These are phyloP conservation scores for Cladopsammia gracilis DNA, from an alignment of 64 coral and sea anemone genomes.

Conservation along the genomic window DNA sequence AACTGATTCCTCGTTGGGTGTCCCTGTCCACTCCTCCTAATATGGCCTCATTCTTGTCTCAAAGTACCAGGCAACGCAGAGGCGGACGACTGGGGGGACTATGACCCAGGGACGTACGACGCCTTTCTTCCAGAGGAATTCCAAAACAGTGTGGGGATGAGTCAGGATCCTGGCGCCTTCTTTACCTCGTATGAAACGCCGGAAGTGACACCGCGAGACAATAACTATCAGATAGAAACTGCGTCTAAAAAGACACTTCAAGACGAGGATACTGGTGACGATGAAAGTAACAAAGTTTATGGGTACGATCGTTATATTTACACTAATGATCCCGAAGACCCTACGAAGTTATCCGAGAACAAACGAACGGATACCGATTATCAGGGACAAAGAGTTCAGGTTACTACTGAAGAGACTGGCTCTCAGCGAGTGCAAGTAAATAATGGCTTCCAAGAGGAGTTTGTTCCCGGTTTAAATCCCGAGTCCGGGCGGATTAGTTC, in stretches of 20 bases:
- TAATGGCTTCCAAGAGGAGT: slow-evolving; percentile 97
- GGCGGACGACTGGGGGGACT: slow-evolving; percentile 5
- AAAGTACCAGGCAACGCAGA: slow-evolving; percentile 23
- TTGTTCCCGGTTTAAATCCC: slow-evolving; percentile 95
- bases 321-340: slow-evolving; percentile 32
- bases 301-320: slow-evolving; percentile 86
- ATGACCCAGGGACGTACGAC: slow-evolving; percentile 32
- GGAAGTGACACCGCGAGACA: not conserved
- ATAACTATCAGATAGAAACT: not conserved
- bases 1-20: no score
- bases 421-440: slow-evolving; percentile 99
- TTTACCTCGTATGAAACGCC: slow-evolving; percentile 15
- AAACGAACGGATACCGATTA: slow-evolving; percentile 72
- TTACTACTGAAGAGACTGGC: slow-evolving; percentile 94
- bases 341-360: slow-evolving; percentile 37
- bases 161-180: slow-evolving; percentile 10
- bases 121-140: slow-evolving; percentile 6
- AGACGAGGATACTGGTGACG: slow-evolving; percentile 46
- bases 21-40: no score
- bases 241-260: slow-evolving; percentile 31
- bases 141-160: slow-evolving; percentile 30
- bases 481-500: slow-evolving; percentile 94
- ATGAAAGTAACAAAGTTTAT: slow-evolving; percentile 86
- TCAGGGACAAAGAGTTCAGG: slow-evolving; percentile 90
- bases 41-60: not conserved